Base-by-base conservation (phyloP, 2,888 invertebrate species). In the Phaonia tiefii region DNA sequence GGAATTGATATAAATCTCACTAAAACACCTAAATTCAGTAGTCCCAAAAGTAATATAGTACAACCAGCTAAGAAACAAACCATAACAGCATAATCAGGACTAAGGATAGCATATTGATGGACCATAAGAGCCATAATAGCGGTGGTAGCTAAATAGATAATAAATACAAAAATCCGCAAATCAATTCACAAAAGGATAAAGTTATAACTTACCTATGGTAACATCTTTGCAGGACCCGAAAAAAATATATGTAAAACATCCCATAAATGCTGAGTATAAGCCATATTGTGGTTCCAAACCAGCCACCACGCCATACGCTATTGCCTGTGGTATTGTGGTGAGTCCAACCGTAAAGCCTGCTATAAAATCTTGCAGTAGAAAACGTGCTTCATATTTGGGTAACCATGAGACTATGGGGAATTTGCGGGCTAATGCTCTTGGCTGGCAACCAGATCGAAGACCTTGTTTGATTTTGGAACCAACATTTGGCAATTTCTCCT, bases 221-320 rank as follows among this genome's bases (percentile, higher is more conserved):
- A 95, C 94, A 87, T 95, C 95, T 88, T 96, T 95, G 86, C 95
- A 95, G 76, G 97, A 97, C 3, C 98, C 98, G 87, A 98, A 94
- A 76, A 97, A 92, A 15, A 96, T 94, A 91, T 98, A 98, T 49
- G 97, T 93, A 91, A 98, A 97, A 90, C 97, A 97, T 1, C 97
- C 97, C 95, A 98, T 96, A 91, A 98, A 98, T 0, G 97, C 96
- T 1, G 98, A 97, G 91, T 98, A 98, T 3, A 98, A 92, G 0
- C 98, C 98, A 91, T 97, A 97, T 93, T 91, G 90, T 60, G 93
- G 93, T 1, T 93, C 92, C 7, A 95, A 90, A 79, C 96, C 96
- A 75, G 96, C 96, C 0, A 96, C 93, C 5, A 94, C 92, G 0
- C 96, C 96, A 86, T 96, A 96, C 0, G 96, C 96, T 71, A 96